Base-by-base conservation (phyloP, 1,140 invertebrate genomes). In the Trichonephila inaurata region DNA sequence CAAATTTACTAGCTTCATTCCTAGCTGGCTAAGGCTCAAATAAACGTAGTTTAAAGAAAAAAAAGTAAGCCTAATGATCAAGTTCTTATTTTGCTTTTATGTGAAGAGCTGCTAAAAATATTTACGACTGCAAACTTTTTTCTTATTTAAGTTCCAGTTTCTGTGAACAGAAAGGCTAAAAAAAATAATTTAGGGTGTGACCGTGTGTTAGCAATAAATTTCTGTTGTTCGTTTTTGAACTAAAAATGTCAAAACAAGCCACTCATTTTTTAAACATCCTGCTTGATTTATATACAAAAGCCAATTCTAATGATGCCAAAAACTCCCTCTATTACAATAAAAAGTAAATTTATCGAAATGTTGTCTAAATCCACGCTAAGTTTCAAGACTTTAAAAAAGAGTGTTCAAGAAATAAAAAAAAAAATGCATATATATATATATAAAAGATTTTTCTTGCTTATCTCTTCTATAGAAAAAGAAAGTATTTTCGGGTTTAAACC, bases 221-320 rank as follows among this genome's bases (percentile, higher is more conserved):
- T 77, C 72, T 33, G 28, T 77, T 40, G 72, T 77, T 28, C 72
- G 18, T 77, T 77, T 40, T 77, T 18, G 28, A 77, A 18, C 28
- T 77, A 18, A 40, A 72, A 77, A 77, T 40, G 72, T 77, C 72
- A 77, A 33, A 77, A 77, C 72, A 77, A 77, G 72, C 12, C 72
- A 33, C 72, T 28, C 72, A 77, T 77, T 40, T 77, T 28, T 77
- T 77, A 40, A 77, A 12, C 7, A 51, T 12, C 5, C 16, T 18
- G 14, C 24, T 77, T 77, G 72, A 77, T 77, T 77, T 77, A 77
- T 77, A 77, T 40, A 77, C 72, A 77, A 77, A 77, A 77, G 24
- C 33, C 72, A 14, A 16, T 77, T 77, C 72, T 77, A 77, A 77
- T 77, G 72, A 77, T 77, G 72, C 72, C 72, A 77, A 19, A 77